A percentile compares a stretch with the other conserved stretches of the same genome.
Conservation (phyloP, 2,888 invertebrate genomes). For the Standfussiana lucernea region DNA sequence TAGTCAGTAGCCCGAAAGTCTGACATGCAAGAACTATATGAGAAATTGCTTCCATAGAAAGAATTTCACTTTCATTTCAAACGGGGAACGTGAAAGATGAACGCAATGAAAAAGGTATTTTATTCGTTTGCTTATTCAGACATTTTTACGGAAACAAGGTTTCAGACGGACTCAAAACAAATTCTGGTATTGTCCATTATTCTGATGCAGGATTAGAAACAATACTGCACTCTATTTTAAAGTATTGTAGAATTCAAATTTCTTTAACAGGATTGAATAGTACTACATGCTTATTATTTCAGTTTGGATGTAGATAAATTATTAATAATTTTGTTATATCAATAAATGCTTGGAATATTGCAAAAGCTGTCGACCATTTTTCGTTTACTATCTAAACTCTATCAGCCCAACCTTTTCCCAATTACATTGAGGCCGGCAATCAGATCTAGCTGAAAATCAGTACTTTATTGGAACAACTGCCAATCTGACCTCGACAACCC, state of each 20-base stretch:
- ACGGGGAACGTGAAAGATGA: not conserved
- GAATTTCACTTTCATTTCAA: not conserved
- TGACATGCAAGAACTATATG: not conserved
- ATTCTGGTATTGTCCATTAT: conserved; percentile 32
- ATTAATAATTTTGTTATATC: not conserved
- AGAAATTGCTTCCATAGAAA: not conserved
- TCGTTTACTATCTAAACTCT: too few species aligned
- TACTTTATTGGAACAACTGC: not conserved
- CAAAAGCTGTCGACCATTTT: not conserved
- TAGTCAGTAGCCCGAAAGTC: not conserved
- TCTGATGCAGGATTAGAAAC: conserved; percentile 12
- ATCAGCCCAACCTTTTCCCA: not conserved
- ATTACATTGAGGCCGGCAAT: not conserved
- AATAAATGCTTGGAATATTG: not conserved
- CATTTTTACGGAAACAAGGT: conserved; percentile 29
- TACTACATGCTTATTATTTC: not conserved
- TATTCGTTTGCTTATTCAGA: conserved; percentile 43
- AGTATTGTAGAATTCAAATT: not conserved
- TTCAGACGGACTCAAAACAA: conserved; percentile 26
- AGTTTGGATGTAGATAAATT: not conserved
- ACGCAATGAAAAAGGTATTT: conserved; percentile 19
- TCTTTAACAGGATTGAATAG: not conserved
- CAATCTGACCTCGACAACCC: not conserved
- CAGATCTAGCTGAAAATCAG: not conserved
- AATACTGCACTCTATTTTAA: not conserved